Conservation (phyloP, 2,797 vertebrate species). For the Adelosebastes latens region DNA sequence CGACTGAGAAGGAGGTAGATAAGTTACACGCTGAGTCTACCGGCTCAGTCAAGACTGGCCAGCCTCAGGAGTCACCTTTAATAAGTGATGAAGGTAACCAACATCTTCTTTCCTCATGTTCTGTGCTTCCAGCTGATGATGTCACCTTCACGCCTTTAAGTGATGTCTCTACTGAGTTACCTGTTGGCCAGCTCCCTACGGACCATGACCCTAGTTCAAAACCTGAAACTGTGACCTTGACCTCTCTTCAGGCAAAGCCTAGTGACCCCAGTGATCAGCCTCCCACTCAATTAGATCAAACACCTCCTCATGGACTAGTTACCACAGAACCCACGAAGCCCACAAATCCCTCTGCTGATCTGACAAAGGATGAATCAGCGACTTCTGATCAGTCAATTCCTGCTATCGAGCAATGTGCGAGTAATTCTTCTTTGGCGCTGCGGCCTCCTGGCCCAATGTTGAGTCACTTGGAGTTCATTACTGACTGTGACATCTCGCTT, state of each 20-base stretch:
- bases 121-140: constrained; percentile 35
- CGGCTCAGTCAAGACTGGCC: constrained; percentile 3
- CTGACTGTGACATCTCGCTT: constrained; percentile 66
- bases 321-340: constrained; percentile 5
- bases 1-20: constrained; percentile 29
- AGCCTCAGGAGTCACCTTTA: constrained; percentile 25
- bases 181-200: constrained; percentile 10
- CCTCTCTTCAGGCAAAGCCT: constrained; percentile 34
- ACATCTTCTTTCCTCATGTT: neutral
- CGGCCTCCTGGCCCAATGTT: constrained; percentile 76
- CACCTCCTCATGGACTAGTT: constrained; percentile 11
- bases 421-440: constrained; percentile 45
- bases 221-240: constrained; percentile 30
- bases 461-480: constrained; percentile 79
- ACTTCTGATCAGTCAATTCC: constrained; percentile 46
- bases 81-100: constrained; percentile 25
- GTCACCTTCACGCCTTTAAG: constrained; percentile 13
- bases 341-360: constrained; percentile 9
- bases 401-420: constrained; percentile 39
- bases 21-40: constrained; percentile 24
- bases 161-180: constrained; percentile 4
- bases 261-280: constrained; percentile 25
- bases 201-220: constrained; percentile 24
- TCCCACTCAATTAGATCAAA: constrained; percentile 42
- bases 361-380: constrained; percentile 35